Evolutionary conservation across 2,113 vertebrate species (phyloP), one percentile per base, ranked within the genome.

Genomic region (Cercopithecus mona): DNA sequence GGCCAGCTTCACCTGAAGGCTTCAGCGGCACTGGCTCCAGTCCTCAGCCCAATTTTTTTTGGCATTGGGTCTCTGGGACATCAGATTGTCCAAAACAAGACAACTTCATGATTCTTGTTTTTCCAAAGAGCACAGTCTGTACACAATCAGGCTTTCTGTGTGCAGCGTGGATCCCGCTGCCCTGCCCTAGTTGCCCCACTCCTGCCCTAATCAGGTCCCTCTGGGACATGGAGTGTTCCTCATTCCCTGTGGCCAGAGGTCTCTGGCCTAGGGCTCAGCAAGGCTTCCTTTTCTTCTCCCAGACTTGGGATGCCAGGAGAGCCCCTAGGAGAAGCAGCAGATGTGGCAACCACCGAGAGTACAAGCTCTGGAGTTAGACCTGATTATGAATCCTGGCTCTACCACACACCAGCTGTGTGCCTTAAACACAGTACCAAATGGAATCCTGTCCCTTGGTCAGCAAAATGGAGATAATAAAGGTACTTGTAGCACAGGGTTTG

Each of bases 31-130:
- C 86, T 92, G 90, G 92, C 83, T 88, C 76, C 6, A 6, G 3
- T 38, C 64, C 83, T 82, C 64, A 66, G 87, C 59, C 80, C 43
- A 0, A 6, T 13, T 30, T 32, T 64, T 88, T 96, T 97, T 97
- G 96, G 95, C 96, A 10, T 52, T 38, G 81, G 87, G 40, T 96
- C 90, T 94, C 83, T 76, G 90, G 75, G 97, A 97, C 87, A 96
- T 70, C 88, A 94, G 80, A 95, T 85, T 94, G 96, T 96, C 93
- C 83, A 80, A 92, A 97, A 96, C 95, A 97, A 96, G 95, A 94
- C 1, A 3, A 90, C 87, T 93, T 57, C 6, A 4, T n/a, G 97
- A 92, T 88, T 32, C 75, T 93, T 91, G 93, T 50, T 94, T 98
- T 97, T 92, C 94, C 92, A 96, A 97, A 97, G 86, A 96, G 52